Conservation (phyloP, 2,113 vertebrate species). For the Hippocampus mohnikei region DNA sequence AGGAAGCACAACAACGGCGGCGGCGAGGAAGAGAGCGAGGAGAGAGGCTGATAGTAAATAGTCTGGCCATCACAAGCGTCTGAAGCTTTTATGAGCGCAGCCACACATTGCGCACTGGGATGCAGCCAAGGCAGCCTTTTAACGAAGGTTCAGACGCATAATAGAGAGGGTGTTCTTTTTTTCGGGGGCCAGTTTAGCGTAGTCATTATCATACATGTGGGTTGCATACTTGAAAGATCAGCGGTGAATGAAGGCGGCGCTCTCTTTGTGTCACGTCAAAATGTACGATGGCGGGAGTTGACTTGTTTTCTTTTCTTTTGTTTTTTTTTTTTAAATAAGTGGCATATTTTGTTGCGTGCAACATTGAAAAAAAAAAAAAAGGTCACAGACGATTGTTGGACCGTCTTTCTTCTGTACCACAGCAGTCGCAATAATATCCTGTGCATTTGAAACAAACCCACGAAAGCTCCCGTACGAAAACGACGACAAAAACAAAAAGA, state of each 20-base stretch:
- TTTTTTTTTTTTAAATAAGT: not conserved
- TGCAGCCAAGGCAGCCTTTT: not conserved
- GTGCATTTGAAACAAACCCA: too few relatives aligned
- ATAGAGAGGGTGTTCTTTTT: not conserved
- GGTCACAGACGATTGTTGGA: too few relatives aligned
- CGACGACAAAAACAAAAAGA: too few relatives aligned
- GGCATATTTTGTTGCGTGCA: too few relatives aligned
- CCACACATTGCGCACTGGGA: not conserved
- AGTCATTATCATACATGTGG: not conserved
- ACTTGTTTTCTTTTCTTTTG: not conserved
- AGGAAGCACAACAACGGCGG: slow-evolving; percentile 9
- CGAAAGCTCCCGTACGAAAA: too few relatives aligned
- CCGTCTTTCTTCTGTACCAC: too few relatives aligned
- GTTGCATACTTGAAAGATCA: not conserved
- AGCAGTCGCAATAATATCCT: too few relatives aligned
- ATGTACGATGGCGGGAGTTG: not conserved
- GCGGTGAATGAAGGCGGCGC: not conserved
- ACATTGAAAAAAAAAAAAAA: too few relatives aligned
- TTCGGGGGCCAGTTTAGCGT: not conserved
- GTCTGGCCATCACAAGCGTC: slow-evolving; percentile 33
- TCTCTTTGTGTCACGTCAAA: not conserved
- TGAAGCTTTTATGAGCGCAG: slow-evolving; percentile 32
- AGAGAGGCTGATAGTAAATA: slow-evolving; percentile 20
- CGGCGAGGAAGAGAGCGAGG: slow-evolving; percentile 1
- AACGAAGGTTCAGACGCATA: not conserved